These are phyloP conservation scores for Phataginus tetradactyla DNA, from an alignment of 2,797 vertebrate species.

Conservation along the genomic window DNA sequence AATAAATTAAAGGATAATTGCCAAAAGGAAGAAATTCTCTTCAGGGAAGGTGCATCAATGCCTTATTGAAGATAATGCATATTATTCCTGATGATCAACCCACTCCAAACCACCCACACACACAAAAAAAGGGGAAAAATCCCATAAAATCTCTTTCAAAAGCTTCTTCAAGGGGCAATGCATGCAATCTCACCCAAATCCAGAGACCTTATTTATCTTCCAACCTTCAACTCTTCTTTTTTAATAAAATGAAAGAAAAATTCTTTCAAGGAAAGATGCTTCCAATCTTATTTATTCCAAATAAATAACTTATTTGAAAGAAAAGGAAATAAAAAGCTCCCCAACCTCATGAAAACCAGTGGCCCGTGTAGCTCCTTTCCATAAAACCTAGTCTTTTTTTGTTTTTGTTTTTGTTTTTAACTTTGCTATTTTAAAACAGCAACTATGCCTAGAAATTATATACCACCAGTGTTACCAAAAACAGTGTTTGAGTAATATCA, in stretches of 20 bases:
- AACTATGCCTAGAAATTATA: background rate
- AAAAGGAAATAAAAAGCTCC: background rate
- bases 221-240: background rate
- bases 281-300: conserved; percentile 6
- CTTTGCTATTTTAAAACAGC: background rate
- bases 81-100: conserved; percentile 19
- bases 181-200: background rate
- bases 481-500: background rate
- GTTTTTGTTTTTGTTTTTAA: too few species aligned
- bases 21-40: background rate
- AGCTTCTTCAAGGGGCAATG: background rate
- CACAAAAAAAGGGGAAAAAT: background rate
- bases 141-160: background rate
- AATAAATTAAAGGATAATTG: background rate
- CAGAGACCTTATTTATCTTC: background rate
- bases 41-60: background rate
- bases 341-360: background rate
- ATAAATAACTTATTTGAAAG: conserved; percentile 10
- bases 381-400: conserved; percentile 9
- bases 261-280: background rate
- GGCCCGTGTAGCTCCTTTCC: background rate
- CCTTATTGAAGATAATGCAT: background rate
- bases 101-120: background rate
- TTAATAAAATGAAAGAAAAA: background rate
- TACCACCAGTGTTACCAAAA: background rate